A percentile compares a stretch with the other conserved stretches of the same genome.
phyloP scores from a whole-genome alignment of 2,888 invertebrate species.

The Sphaerophoria rueppellii region DNA sequence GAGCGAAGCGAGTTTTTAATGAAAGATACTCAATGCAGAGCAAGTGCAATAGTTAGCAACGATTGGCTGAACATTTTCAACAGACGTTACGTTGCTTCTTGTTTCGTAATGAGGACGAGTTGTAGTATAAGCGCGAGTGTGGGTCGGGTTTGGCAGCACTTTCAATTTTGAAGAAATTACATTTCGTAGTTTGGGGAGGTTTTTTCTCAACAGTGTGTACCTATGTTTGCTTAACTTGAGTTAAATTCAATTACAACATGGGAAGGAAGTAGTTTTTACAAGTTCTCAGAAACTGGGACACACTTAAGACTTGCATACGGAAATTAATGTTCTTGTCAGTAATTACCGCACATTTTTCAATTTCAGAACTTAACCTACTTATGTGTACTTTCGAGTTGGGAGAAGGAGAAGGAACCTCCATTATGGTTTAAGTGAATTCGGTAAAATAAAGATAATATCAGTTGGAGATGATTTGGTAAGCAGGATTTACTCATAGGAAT shows the following conservation, averaged over 20 bases:
- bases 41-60: constrained; percentile 49
- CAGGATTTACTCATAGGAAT: no score
- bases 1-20: not conserved
- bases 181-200: constrained; percentile 35
- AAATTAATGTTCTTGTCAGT: not conserved
- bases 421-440: no score
- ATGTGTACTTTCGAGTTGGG: not conserved
- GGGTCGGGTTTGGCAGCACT: not conserved
- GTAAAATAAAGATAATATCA: no score
- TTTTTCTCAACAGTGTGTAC: not conserved
- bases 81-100: constrained; percentile 22
- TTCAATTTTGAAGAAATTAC: constrained; percentile 54
- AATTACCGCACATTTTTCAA: not conserved
- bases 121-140: not conserved
- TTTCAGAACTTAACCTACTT: not conserved
- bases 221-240: not conserved
- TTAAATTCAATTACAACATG: constrained; percentile 49
- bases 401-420: no score
- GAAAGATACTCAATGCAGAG: constrained; percentile 30
- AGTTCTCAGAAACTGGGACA: constrained; percentile 37
- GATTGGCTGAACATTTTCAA: constrained; percentile 57
- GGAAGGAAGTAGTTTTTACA: constrained; percentile 58
- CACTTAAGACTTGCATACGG: not conserved
- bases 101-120: constrained; percentile 10
- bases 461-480: no score